These are phyloP conservation scores for Octopus bimaculoides DNA, from an alignment of 1,140 invertebrate genomes.

Conservation along the genomic window DNA sequence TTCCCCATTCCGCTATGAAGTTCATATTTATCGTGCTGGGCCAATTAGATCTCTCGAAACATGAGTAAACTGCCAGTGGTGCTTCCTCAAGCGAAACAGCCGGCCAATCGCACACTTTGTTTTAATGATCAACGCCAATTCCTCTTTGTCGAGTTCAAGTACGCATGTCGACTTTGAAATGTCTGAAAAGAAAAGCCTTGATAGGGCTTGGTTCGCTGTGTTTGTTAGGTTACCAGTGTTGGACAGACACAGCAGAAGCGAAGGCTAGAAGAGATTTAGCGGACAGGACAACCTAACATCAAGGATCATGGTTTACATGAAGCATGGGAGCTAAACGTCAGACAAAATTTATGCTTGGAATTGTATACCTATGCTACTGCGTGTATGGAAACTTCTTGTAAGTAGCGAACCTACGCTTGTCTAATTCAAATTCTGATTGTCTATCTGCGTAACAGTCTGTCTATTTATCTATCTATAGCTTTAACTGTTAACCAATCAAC, in stretches of 20 bases:
- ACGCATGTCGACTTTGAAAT: neutral
- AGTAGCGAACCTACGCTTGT: slow-evolving; percentile 23
- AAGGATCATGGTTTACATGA: neutral
- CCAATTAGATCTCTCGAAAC: slow-evolving; percentile 1
- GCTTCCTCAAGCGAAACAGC: neutral
- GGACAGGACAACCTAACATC: neutral
- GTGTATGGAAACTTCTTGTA: slow-evolving; percentile 40
- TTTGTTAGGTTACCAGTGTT: neutral
- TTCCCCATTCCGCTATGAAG: neutral
- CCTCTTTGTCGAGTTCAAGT: neutral
- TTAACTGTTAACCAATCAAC: neutral
- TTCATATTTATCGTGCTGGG: neutral
- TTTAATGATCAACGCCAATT: neutral
- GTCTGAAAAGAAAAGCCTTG: neutral
- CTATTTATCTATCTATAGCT: neutral
- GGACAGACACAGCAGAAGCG: neutral
- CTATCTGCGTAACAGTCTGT: neutral
- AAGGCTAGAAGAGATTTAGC: neutral
- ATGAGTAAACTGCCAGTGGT: neutral
- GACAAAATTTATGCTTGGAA: slow-evolving; percentile 34
- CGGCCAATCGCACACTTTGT: slow-evolving; percentile 11
- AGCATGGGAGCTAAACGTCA: slow-evolving; percentile 34
- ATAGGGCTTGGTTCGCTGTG: no score
- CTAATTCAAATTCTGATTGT: neutral
- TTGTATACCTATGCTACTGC: slow-evolving; percentile 34